A percentile compares a stretch with the other conserved stretches of the same genome.
Conservation (phyloP, 1,140 invertebrate species). For the Eupristina koningsbergeri region DNA sequence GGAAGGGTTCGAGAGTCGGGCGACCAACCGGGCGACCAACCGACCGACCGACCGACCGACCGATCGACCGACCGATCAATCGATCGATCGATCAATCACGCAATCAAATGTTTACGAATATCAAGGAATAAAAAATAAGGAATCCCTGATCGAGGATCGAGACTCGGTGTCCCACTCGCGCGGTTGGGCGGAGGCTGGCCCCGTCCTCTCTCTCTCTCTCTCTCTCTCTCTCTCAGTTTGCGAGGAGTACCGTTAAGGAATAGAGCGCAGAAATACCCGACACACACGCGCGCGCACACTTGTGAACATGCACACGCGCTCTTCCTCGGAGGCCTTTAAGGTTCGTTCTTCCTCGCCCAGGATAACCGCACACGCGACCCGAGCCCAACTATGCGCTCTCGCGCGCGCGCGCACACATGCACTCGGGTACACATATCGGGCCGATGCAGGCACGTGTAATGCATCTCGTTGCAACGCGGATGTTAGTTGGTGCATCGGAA, state of each 20-base stretch:
- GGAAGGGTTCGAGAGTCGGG: no score
- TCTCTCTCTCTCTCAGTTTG: not conserved
- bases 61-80: no score
- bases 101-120: not conserved
- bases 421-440: no score
- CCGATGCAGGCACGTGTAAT: not conserved
- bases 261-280: constrained; percentile 23
- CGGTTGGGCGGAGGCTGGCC: constrained; percentile 51
- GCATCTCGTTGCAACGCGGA: not conserved
- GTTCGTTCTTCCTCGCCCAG: not conserved
- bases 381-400: not conserved
- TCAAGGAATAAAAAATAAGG: not conserved
- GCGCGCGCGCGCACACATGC: not conserved
- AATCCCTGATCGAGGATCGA: no score
- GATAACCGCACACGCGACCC: constrained; percentile 1
- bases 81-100: not conserved
- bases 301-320: not conserved
- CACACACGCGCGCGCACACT: not conserved
- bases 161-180: no score
- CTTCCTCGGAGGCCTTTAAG: constrained; percentile 11
- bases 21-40: no score
- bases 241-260: constrained; percentile 43
- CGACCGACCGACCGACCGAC: no score
- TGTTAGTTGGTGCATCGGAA: not conserved
- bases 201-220: not conserved